Evolutionary conservation across 2,113 vertebrate genomes (phyloP).

Genomic region (Nothocercus julius): DNA sequence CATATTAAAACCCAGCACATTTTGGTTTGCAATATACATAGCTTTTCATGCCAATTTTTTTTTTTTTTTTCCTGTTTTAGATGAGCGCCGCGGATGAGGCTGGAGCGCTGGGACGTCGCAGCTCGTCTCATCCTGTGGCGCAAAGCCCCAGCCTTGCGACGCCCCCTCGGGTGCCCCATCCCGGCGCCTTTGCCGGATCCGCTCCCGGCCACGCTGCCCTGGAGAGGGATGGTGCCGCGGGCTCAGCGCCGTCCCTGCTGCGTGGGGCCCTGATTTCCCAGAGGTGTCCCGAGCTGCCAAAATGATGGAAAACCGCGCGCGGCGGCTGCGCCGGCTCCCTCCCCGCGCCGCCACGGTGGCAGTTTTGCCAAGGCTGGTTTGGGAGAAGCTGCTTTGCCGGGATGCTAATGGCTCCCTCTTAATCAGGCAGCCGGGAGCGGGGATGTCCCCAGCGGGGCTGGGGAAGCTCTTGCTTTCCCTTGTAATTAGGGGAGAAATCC

Average conservation of each 20-base stretch:
- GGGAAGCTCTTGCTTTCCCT: background rate
- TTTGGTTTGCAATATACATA: constrained; percentile 83
- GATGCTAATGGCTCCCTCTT: constrained; percentile 65
- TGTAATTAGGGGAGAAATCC: constrained; percentile 19
- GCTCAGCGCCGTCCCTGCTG: too few species aligned
- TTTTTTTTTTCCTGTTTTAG: constrained; percentile 42
- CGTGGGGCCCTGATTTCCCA: constrained; percentile 68
- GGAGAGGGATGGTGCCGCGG: too few species aligned
- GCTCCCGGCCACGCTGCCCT: too few species aligned
- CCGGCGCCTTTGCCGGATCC: too few species aligned
- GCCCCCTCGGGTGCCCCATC: background rate
- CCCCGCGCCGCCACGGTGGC: constrained; percentile 18
- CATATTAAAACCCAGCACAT: constrained; percentile 82
- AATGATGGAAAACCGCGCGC: constrained; percentile 65
- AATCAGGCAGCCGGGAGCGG: background rate
- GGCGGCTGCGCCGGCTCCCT: constrained; percentile 48
- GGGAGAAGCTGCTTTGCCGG: constrained; percentile 71
- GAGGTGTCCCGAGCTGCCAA: constrained; percentile 73
- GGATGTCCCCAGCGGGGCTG: background rate
- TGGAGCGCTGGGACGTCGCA: too few species aligned
- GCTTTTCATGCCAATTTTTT: constrained; percentile 73
- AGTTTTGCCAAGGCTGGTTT: constrained; percentile 76
- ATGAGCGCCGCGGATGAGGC: background rate
- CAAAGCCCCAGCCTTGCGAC: background rate
- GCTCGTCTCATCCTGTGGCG: too few species aligned